Evolutionary conservation across 2,797 vertebrate genomes (phyloP).

Genomic region (Amblyraja radiata): DNA sequence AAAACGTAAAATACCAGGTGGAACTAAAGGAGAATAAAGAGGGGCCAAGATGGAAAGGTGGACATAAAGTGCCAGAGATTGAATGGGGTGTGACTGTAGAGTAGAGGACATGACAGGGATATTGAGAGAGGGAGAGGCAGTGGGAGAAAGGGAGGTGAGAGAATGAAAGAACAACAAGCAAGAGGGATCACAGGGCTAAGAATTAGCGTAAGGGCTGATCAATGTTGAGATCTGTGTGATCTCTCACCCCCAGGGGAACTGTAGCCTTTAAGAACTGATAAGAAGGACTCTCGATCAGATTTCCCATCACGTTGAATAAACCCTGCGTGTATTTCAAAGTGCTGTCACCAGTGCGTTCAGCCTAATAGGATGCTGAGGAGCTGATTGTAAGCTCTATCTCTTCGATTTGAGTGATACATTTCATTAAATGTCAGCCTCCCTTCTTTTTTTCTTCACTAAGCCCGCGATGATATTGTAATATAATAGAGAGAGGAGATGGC

Average conservation of each 20-base stretch:
- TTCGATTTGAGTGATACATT: conserved; percentile 33
- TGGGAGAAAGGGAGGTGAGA: neutral
- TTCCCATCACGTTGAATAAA: neutral
- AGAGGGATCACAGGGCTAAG: neutral
- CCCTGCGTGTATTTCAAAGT: neutral
- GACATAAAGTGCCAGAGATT: neutral
- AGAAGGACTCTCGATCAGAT: neutral
- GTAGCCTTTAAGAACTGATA: neutral
- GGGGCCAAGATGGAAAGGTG: neutral
- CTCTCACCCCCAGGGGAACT: neutral
- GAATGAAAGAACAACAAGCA: neutral
- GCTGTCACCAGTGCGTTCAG: neutral
- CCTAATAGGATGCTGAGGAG: conserved; percentile 21
- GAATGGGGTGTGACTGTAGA: too few species aligned
- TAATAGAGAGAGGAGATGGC: conserved; percentile 22
- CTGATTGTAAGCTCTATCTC: conserved; percentile 32
- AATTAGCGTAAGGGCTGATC: neutral
- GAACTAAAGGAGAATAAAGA: too few species aligned
- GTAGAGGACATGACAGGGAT: fast-evolving
- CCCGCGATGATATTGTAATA: conserved; percentile 31
- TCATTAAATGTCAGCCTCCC: conserved; percentile 33
- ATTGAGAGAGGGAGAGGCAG: neutral
- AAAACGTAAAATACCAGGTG: too few species aligned
- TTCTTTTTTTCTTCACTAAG: conserved; percentile 27
- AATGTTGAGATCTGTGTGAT: neutral